These are phyloP conservation scores for Eretmocerus hayati DNA, from an alignment of 2,888 invertebrate genomes.

Conservation along the genomic window DNA sequence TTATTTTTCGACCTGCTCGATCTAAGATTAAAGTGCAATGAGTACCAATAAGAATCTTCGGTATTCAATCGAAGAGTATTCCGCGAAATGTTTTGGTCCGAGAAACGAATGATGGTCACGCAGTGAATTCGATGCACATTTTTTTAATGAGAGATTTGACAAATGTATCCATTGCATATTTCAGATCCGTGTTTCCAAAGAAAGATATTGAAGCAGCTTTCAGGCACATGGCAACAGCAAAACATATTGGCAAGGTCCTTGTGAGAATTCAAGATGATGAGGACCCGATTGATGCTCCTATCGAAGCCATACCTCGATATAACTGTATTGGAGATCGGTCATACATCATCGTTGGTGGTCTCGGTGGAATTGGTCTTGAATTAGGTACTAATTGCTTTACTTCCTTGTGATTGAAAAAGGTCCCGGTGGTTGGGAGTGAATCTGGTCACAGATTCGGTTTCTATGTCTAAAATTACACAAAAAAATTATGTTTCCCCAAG, in stretches of 20 bases:
- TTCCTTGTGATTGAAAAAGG: too few relatives aligned
- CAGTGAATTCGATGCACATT: too few relatives aligned
- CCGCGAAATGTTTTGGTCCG: too few relatives aligned
- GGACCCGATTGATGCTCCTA: slow-evolving; percentile 24
- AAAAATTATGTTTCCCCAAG: too few relatives aligned
- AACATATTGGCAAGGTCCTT: slow-evolving; percentile 70
- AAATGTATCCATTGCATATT: too few relatives aligned
- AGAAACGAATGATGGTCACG: too few relatives aligned
- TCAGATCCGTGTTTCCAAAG: slow-evolving; percentile 57
- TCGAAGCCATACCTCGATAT: slow-evolving; percentile 49
- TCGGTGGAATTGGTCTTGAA: slow-evolving; percentile 90
- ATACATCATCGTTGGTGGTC: slow-evolving; percentile 68
- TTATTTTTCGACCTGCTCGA: too few relatives aligned
- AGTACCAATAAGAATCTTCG: too few relatives aligned
- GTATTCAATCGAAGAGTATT: too few relatives aligned
- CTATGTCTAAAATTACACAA: too few relatives aligned
- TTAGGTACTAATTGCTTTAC: slow-evolving; percentile 19
- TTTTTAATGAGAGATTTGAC: too few relatives aligned
- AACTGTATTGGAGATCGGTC: slow-evolving; percentile 48
- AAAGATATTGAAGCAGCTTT: slow-evolving; percentile 68
- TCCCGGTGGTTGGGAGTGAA: background rate
- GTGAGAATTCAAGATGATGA: slow-evolving; percentile 35
- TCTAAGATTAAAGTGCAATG: too few relatives aligned
- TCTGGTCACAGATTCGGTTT: background rate
- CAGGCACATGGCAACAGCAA: slow-evolving; percentile 59